These are phyloP conservation scores for Scartelaos histophorus DNA, from an alignment of 2,113 vertebrate species.

Conservation along the genomic window DNA sequence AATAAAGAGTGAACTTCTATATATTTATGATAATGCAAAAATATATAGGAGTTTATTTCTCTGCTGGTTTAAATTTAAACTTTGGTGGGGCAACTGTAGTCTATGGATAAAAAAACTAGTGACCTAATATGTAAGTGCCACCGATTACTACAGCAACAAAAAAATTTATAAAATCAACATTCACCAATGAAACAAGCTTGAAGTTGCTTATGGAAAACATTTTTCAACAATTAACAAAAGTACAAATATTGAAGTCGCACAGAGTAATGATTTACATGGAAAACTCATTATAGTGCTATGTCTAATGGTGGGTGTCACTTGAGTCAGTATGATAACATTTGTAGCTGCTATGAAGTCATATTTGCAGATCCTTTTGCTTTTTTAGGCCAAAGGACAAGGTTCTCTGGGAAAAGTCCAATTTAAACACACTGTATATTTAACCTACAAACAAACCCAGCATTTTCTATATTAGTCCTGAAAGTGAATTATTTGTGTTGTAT, in stretches of 20 bases:
- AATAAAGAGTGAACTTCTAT: too few relatives aligned
- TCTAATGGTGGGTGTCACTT: conserved; percentile 35
- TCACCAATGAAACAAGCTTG: conserved; percentile 10
- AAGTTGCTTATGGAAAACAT: conserved; percentile 1
- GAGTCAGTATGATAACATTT: conserved; percentile 47
- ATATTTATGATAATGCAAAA: too few relatives aligned
- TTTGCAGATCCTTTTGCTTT: conserved; percentile 31
- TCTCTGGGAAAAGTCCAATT: not conserved
- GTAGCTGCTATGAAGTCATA: conserved; percentile 39
- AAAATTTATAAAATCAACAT: not conserved
- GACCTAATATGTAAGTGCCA: too few relatives aligned
- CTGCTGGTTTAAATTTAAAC: too few relatives aligned
- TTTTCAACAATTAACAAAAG: conserved; percentile 8
- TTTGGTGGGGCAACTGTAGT: too few relatives aligned
- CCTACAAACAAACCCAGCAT: not conserved
- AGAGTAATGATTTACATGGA: conserved; percentile 20
- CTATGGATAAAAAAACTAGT: too few relatives aligned
- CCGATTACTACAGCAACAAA: too few relatives aligned
- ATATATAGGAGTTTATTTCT: too few relatives aligned
- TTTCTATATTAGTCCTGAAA: not conserved
- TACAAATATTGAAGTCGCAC: conserved; percentile 11
- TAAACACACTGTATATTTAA: conserved; percentile 1
- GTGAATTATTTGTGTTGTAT: conserved; percentile 8
- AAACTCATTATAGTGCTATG: conserved; percentile 18
- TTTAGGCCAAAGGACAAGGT: conserved; percentile 12